phyloP scores from a whole-genome alignment of 2,888 invertebrate species.

The Carterocephalus palaemon region DNA sequence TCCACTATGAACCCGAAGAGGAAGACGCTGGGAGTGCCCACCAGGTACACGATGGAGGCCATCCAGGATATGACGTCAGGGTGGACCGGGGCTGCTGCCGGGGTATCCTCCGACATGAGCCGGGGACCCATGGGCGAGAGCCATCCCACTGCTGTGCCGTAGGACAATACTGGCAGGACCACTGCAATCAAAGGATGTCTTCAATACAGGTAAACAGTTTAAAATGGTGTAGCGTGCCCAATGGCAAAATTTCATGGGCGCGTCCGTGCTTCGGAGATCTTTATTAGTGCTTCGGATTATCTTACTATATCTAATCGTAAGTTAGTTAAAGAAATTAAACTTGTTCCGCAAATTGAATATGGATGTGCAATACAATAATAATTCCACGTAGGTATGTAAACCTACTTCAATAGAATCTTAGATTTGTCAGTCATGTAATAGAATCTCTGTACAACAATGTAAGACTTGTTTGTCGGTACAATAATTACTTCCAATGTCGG shows the following conservation, averaged over 20 bases:
- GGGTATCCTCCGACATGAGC: constrained; percentile 66
- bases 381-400: too few relatives aligned
- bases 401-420: too few relatives aligned
- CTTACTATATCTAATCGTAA: too few relatives aligned
- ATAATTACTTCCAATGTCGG: background rate
- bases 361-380: too few relatives aligned
- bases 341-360: too few relatives aligned
- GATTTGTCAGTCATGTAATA: background rate
- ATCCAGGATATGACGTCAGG: constrained; percentile 76
- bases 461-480: constrained; percentile 1
- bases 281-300: too few relatives aligned
- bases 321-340: too few relatives aligned
- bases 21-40: constrained; percentile 75
- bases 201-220: background rate
- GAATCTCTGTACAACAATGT: constrained; percentile 4
- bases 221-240: background rate
- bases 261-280: too few relatives aligned
- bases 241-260: too few relatives aligned
- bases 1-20: constrained; percentile 75
- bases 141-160: constrained; percentile 78
- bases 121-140: constrained; percentile 75
- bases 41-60: constrained; percentile 76
- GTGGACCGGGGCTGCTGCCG: constrained; percentile 61
- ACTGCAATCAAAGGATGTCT: constrained; percentile 51
- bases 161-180: constrained; percentile 74